Evolutionary conservation across 2,888 invertebrate genomes (phyloP), one percentile per base, ranked within the genome.

Genomic region (Timema cristinae): DNA sequence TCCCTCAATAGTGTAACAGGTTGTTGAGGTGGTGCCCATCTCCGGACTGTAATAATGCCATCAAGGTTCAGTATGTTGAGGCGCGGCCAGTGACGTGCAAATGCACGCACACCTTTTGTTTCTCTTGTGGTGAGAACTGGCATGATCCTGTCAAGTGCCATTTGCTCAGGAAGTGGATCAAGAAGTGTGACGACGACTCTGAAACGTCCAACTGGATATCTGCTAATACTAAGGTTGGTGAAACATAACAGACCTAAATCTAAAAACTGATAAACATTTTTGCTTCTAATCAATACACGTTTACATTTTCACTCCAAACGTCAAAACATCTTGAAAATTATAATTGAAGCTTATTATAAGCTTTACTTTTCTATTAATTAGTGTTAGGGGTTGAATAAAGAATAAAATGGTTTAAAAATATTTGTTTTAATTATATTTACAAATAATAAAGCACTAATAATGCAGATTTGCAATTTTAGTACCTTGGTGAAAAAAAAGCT

Each of bases 121-220:
- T 97, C 86, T 89, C 92, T 70, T 98, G 98, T 84, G 96, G 95
- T 47, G 95, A 95, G 85, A 94, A 94, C 84, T 97, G 97, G 97
- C 99, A 99, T 84, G 98, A 99, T 82, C 98, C 98, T 49, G 97
- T 98, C 63, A 93, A 93, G 78, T 99, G 99, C 84, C 89, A 91
- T 75, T 88, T 97, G 82, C 88, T 99, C 32, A 90, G 90, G 80
- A 94, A 93, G 82, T 99, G 98, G 98, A 94, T 97, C 77, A 98
- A 97, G 85, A 98, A 99, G 84, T 98, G 98, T 84, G 97, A 97
- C 82, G 98, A 99, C 82, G 98, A 99, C 84, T 96, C 96, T 7
- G 98, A 98, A 84, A 98, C 98, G 71, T 96, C 97, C 11, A 98
- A 98, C 82, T 99, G 98, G 98, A 97, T 99, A 80, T 97, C 97